Evolutionary conservation across 2,888 invertebrate species (phyloP).

Genomic region (Lamellibrachia satsuma): DNA sequence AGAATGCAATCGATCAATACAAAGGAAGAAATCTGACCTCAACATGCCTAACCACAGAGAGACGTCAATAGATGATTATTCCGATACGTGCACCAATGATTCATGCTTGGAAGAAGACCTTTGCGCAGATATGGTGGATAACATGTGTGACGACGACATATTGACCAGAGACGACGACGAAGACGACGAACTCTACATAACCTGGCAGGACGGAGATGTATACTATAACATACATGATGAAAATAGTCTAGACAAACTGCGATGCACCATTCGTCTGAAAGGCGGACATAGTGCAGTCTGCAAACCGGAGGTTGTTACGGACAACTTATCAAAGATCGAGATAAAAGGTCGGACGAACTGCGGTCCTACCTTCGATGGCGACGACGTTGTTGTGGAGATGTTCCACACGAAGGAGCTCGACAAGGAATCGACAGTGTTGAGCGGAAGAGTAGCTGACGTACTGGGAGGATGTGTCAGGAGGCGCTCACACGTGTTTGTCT

Average conservation of each 20-base stretch:
- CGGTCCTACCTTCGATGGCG: conserved; percentile 35
- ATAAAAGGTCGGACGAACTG: conserved; percentile 36
- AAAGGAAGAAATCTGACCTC: background rate
- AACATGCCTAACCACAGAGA: background rate
- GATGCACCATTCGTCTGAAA: conserved; percentile 29
- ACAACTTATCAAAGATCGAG: conserved; percentile 65
- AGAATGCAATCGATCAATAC: background rate
- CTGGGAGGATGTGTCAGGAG: background rate
- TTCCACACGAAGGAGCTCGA: conserved; percentile 23
- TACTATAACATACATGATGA: conserved; percentile 1
- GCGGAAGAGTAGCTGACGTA: conserved; percentile 26
- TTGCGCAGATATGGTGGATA: background rate
- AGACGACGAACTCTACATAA: background rate
- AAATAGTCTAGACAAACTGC: background rate
- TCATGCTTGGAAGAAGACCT: background rate
- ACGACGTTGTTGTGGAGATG: conserved; percentile 32
- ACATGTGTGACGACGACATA: background rate
- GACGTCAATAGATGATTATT: background rate
- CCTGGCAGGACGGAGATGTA: background rate
- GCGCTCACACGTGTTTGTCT: conserved; percentile 20
- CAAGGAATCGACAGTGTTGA: background rate
- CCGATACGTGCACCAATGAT: background rate
- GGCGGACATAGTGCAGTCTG: conserved; percentile 37
- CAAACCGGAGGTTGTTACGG: conserved; percentile 27
- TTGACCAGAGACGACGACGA: background rate